Percentiles rank a stretch among this genome's conserved stretches.
Conservation (phyloP, 2,113 vertebrate genomes). For the Cyrtonyx montezumae region DNA sequence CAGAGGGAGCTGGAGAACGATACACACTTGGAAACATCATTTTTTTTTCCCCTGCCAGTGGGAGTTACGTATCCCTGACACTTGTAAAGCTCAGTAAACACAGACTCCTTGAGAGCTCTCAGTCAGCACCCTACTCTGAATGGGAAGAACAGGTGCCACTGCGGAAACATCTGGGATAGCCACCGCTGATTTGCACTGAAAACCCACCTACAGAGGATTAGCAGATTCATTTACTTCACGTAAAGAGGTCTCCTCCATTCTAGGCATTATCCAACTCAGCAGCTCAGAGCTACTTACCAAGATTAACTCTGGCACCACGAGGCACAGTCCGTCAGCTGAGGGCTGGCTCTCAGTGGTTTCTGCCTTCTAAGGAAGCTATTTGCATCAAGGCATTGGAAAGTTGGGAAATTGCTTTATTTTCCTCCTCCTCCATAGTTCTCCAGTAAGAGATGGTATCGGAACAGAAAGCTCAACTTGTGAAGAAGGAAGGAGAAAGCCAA, state of each 20-base stretch:
- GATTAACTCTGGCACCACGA: slow-evolving; percentile 20
- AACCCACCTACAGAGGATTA: slow-evolving; percentile 26
- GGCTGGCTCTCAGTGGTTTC: background rate
- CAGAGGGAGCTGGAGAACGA: background rate
- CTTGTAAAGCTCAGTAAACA: background rate
- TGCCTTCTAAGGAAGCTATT: background rate
- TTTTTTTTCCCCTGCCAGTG: background rate
- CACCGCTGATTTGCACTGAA: background rate
- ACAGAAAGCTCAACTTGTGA: background rate
- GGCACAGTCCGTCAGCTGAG: slow-evolving; percentile 10
- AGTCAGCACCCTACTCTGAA: background rate
- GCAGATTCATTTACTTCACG: background rate
- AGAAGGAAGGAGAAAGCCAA: background rate
- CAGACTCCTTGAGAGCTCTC: background rate
- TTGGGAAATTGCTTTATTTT: background rate
- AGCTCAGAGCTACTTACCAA: slow-evolving; percentile 13
- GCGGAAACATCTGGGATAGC: background rate
- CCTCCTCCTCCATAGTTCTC: background rate
- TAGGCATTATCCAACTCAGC: slow-evolving; percentile 9
- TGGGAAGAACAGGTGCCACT: background rate
- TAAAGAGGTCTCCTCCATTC: slow-evolving; percentile 3
- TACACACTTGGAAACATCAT: background rate
- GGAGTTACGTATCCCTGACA: background rate
- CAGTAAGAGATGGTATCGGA: background rate
- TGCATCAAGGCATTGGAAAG: background rate